Evolutionary conservation across 2,888 invertebrate species (phyloP).

Genomic region (Netelia virgata): DNA sequence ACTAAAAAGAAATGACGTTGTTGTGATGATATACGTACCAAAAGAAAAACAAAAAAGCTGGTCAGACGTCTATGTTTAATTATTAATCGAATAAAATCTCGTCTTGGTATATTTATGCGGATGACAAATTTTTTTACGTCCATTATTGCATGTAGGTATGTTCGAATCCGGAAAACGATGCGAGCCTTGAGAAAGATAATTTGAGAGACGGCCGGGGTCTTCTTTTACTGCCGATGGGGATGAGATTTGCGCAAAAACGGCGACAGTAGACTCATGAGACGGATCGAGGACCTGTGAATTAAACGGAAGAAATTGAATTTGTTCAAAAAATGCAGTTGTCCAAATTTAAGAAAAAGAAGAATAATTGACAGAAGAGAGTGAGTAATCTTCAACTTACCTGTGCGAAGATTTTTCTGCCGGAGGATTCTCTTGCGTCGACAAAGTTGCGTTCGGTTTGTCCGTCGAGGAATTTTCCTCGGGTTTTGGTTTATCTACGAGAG

Average conservation of each 20-base stretch:
- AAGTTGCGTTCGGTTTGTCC: constrained; percentile 33
- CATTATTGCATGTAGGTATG: background rate
- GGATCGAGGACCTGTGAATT: constrained; percentile 85
- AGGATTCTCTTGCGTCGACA: constrained; percentile 33
- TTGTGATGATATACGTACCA: constrained; percentile 76
- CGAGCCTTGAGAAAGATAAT: background rate
- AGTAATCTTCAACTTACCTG: constrained; percentile 59
- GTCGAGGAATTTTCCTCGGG: constrained; percentile 26
- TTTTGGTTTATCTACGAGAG: constrained; percentile 46
- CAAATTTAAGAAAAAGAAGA: background rate
- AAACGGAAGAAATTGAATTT: background rate
- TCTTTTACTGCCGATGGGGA: constrained; percentile 27
- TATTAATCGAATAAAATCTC: constrained; percentile 79
- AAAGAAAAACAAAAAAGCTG: constrained; percentile 69
- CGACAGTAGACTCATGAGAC: constrained; percentile 86
- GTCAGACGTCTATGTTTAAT: constrained; percentile 78
- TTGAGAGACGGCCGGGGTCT: background rate
- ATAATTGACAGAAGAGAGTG: background rate
- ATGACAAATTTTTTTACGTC: background rate
- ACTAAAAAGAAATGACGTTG: constrained; percentile 71
- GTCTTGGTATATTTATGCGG: constrained; percentile 71
- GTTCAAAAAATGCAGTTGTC: background rate
- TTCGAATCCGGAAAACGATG: background rate
- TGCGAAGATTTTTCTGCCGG: constrained; percentile 65
- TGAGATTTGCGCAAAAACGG: constrained; percentile 84